Evolutionary conservation across 2,797 vertebrate genomes (phyloP).

Genomic region (Poeciliopsis gracilis): DNA sequence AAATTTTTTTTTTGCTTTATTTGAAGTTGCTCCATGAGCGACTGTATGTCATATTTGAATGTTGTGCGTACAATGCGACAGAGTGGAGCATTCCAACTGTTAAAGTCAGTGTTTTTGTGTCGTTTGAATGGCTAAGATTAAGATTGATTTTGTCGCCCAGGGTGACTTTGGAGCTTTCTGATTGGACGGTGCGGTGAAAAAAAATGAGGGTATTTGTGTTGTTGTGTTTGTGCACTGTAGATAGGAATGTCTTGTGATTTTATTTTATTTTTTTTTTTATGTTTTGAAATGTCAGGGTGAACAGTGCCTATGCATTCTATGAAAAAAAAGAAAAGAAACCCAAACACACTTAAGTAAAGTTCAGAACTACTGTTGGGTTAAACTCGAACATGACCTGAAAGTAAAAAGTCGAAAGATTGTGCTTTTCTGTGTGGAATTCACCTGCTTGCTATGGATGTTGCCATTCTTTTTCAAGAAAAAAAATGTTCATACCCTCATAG

Average conservation of each 20-base stretch:
- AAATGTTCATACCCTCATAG: constrained; percentile 10
- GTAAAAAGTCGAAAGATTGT: constrained; percentile 31
- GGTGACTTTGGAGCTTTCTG: background rate
- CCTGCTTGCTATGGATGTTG: constrained; percentile 51
- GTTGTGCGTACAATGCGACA: constrained; percentile 61
- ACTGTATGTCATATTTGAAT: constrained; percentile 57
- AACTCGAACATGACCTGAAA: constrained; percentile 34
- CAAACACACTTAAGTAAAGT: constrained; percentile 7
- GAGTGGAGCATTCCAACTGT: constrained; percentile 47
- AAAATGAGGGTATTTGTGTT: background rate
- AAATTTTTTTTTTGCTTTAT: background rate
- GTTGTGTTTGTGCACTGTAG: constrained; percentile 37
- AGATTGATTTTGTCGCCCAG: background rate
- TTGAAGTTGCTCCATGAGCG: constrained; percentile 42
- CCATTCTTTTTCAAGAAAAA: constrained; percentile 35
- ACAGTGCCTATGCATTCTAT: constrained; percentile 69
- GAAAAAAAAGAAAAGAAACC: constrained; percentile 13
- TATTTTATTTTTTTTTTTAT: constrained; percentile 12
- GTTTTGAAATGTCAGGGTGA: constrained; percentile 62
- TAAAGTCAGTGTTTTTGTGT: constrained; percentile 35
- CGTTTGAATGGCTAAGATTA: constrained; percentile 17
- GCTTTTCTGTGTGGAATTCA: constrained; percentile 10
- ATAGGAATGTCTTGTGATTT: constrained; percentile 50
- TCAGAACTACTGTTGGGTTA: constrained; percentile 31
- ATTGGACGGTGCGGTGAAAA: background rate